Evolutionary conservation across 2,113 vertebrate genomes (phyloP).

Genomic region (Eira barbara): DNA sequence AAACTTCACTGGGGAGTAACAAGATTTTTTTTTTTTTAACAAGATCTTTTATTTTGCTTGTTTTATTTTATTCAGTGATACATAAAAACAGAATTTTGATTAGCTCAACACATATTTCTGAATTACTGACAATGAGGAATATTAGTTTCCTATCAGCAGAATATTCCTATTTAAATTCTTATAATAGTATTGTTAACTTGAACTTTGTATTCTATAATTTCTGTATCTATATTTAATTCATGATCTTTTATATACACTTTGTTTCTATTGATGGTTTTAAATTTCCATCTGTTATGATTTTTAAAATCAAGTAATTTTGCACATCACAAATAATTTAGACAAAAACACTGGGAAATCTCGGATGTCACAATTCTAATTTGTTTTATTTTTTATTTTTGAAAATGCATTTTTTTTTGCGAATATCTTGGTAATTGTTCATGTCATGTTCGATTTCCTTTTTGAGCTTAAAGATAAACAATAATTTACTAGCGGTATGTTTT

Average conservation of each 20-base stretch:
- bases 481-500: slow-evolving; percentile 75
- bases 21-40: not conserved
- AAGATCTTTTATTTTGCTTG: not conserved
- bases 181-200: not conserved
- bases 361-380: slow-evolving; percentile 57
- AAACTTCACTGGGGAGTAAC: not conserved
- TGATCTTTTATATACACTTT: not conserved
- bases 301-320: not conserved
- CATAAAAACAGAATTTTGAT: not conserved
- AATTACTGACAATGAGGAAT: not conserved
- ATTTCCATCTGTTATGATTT: not conserved
- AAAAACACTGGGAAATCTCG: not conserved
- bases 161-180: not conserved
- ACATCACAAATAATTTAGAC: fast-evolving
- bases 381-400: slow-evolving; percentile 52
- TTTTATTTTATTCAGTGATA: not conserved
- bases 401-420: slow-evolving; percentile 74
- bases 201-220: not conserved
- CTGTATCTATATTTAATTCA: not conserved
- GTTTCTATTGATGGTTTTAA: not conserved
- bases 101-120: not conserved
- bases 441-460: slow-evolving; percentile 83
- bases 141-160: not conserved
- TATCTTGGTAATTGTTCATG: slow-evolving; percentile 79
- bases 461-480: slow-evolving; percentile 75